phyloP scores from a whole-genome alignment of 2,888 invertebrate genomes.

The Andrena praecox region DNA sequence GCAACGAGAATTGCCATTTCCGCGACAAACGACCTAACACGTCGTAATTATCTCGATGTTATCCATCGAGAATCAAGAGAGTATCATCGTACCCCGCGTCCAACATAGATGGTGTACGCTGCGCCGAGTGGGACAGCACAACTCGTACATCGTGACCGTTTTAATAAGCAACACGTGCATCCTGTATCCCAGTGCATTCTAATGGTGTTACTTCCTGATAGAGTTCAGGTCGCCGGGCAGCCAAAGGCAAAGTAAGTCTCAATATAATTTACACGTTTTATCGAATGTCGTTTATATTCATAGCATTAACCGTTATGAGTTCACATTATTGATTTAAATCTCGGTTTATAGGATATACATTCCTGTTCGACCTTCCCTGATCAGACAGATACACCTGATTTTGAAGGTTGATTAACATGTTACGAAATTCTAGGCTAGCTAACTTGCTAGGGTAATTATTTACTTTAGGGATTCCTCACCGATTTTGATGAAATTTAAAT shows the following conservation, averaged over 20 bases:
- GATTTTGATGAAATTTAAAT: too few species aligned
- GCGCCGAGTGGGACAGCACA: background rate
- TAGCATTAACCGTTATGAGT: background rate
- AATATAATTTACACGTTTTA: conserved; percentile 1
- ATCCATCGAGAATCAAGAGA: background rate
- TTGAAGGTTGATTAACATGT: too few species aligned
- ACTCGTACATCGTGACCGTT: background rate
- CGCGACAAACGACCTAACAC: too few species aligned
- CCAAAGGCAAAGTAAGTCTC: conserved; percentile 10
- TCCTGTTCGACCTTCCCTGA: background rate
- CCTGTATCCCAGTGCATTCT: background rate
- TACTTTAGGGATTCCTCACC: too few species aligned
- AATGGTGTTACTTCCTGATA: background rate
- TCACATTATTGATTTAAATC: background rate
- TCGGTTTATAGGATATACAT: background rate
- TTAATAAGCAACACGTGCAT: conserved; percentile 3
- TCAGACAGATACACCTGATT: too few species aligned
- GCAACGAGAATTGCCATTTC: too few species aligned
- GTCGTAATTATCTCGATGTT: conserved; percentile 7
- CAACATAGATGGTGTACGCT: conserved; percentile 30
- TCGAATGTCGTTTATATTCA: conserved; percentile 3
- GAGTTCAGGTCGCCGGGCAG: background rate
- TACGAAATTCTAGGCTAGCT: too few species aligned
- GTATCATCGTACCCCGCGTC: background rate
- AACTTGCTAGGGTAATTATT: too few species aligned